phyloP scores from a whole-genome alignment of 2,888 invertebrate species.

The Erpobdella octoculata region DNA sequence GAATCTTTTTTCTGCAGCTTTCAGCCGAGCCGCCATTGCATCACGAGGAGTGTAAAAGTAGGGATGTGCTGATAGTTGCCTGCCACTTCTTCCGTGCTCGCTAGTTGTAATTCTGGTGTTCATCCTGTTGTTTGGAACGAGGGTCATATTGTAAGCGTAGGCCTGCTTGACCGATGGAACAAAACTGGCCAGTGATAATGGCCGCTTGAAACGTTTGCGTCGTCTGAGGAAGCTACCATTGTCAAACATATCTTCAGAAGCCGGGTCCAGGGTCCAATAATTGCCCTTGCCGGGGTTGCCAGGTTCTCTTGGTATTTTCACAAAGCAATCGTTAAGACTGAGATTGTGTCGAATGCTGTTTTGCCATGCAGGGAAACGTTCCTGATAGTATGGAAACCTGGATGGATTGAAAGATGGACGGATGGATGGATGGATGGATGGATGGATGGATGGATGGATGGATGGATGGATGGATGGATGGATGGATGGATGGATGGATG shows the following conservation, averaged over 20 bases:
- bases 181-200: not conserved
- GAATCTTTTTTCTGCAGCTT: not conserved
- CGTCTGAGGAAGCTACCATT: slow-evolving; percentile 92
- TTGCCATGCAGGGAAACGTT: slow-evolving; percentile 56
- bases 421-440: too few species aligned
- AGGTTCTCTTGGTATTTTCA: slow-evolving; percentile 94
- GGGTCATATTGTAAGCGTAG: slow-evolving; percentile 8
- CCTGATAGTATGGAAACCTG: slow-evolving; percentile 87
- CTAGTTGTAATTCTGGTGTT: not conserved
- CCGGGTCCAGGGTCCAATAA: slow-evolving; percentile 91
- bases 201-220: slow-evolving; percentile 66
- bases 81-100: not conserved
- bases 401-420: too few species aligned
- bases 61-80: not conserved
- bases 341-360: slow-evolving; percentile 90
- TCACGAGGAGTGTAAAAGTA: not conserved
- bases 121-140: not conserved
- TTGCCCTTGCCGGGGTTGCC: slow-evolving; percentile 76
- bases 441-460: too few species aligned
- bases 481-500: too few species aligned
- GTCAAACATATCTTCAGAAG: slow-evolving; percentile 98
- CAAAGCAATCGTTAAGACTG: slow-evolving; percentile 93
- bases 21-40: not conserved
- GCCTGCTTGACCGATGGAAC: too few species aligned
- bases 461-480: too few species aligned